Evolutionary conservation across 2,888 invertebrate genomes (phyloP).

Genomic region (Mantis religiosa): DNA sequence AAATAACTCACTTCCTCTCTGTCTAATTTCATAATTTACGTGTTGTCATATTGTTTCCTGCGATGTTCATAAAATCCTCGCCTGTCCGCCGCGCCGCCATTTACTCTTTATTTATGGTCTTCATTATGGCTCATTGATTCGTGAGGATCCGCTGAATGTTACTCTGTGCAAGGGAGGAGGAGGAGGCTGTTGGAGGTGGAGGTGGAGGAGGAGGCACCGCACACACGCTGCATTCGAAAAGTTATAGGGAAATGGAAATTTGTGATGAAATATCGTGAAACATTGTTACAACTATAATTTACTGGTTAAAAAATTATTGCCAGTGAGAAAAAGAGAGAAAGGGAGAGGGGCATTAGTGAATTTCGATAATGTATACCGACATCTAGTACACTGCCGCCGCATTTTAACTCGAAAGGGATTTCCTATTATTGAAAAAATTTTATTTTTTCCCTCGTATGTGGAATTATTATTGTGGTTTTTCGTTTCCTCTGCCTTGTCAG

Average conservation of each 20-base stretch:
- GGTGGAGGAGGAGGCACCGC: background rate
- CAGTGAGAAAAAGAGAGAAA: constrained; percentile 15
- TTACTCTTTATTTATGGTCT: constrained; percentile 43
- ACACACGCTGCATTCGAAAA: constrained; percentile 8
- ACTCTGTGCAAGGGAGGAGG: background rate
- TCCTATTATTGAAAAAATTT: constrained; percentile 17
- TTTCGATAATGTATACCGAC: constrained; percentile 27
- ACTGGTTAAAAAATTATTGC: constrained; percentile 24
- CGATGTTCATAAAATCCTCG: constrained; percentile 40
- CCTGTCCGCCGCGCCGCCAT: constrained; percentile 38
- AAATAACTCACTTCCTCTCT: constrained; percentile 32
- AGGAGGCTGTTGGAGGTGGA: background rate
- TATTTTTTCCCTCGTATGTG: background rate
- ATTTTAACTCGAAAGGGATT: constrained; percentile 16
- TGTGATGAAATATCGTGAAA: constrained; percentile 33
- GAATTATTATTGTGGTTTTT: background rate
- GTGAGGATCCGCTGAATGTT: constrained; percentile 30
- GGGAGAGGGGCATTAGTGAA: constrained; percentile 26
- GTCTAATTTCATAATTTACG: constrained; percentile 40
- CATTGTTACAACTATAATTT: constrained; percentile 28
- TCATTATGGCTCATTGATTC: constrained; percentile 46
- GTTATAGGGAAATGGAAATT: constrained; percentile 33
- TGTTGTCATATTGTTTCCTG: constrained; percentile 42
- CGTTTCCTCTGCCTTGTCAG: background rate
- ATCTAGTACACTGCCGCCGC: background rate